A percentile compares a stretch with the other conserved stretches of the same genome.
These are phyloP conservation scores for Glareola pratincola DNA, from an alignment of 2,113 vertebrate species.

Conservation along the genomic window DNA sequence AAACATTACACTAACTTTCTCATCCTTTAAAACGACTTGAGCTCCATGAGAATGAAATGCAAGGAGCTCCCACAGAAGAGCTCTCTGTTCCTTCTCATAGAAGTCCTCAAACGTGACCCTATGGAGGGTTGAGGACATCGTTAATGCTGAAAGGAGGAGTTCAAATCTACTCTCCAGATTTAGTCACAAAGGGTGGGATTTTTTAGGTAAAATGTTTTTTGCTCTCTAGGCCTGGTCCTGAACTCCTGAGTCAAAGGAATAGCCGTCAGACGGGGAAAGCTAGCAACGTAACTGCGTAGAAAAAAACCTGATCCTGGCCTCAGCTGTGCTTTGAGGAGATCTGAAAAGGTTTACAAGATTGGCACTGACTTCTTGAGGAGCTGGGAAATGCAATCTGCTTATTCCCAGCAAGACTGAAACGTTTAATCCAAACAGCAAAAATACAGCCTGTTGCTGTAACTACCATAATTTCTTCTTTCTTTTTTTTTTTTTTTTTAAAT, in stretches of 20 bases:
- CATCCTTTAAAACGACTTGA: slow-evolving; percentile 21
- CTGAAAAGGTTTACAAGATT: slow-evolving; percentile 26
- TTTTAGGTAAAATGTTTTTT: not conserved
- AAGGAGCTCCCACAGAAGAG: slow-evolving; percentile 1
- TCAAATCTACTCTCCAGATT: not conserved
- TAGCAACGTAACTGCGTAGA: not conserved
- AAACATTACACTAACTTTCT: slow-evolving; percentile 47
- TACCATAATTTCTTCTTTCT: not conserved
- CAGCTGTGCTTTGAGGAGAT: not conserved
- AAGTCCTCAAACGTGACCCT: not conserved
- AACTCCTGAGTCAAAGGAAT: not conserved
- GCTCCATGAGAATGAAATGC: slow-evolving; percentile 44
- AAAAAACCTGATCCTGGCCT: not conserved
- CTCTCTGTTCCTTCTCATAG: not conserved
- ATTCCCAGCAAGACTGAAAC: slow-evolving; percentile 33
- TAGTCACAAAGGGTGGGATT: not conserved
- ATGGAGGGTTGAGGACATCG: not conserved
- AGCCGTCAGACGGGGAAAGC: not conserved
- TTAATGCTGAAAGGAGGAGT: not conserved
- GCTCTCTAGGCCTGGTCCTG: not conserved
- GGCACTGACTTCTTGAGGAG: slow-evolving; percentile 14
- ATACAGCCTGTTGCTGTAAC: slow-evolving; percentile 24
- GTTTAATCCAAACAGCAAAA: slow-evolving; percentile 1
- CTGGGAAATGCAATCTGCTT: slow-evolving; percentile 21
- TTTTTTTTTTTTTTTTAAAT: slow-evolving; percentile 4